Base-by-base conservation (phyloP, 2,888 invertebrate genomes). In the Eupeodes latifasciatus region DNA sequence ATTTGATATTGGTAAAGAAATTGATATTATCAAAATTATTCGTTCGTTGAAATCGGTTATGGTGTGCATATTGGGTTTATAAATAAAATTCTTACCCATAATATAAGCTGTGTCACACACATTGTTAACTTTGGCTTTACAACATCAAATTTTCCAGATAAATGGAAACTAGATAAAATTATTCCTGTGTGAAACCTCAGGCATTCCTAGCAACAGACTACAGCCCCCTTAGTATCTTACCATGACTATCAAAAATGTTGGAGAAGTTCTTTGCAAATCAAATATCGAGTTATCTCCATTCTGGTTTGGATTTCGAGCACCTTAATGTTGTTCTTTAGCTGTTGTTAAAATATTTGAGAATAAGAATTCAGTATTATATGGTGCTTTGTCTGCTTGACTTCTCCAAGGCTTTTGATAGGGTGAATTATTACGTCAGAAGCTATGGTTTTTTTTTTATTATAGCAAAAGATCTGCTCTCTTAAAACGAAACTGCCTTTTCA, bases 361-460 rank as follows among this genome's bases (percentile, higher is more conserved):
- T 64, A 11, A 5, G 47, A 47, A 44, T 44, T 44, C 57, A 36
- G 4, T 34, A 34, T 59, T 34, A 59, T 59, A 59, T 34, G 59
- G 27, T 49, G 6, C 27, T 66, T 19, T 66, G 47, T 34, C 14
- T 66, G 11, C 66, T 66, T 27, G 66, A 66, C 47, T 66, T 66
- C 49, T 66, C 34, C 2, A 66, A 47, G 47, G 47, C 61, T 61
- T 59, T 59, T 59, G 36, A 36, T 14, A 61, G 10, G 10, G 40
- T 61, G 36, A 10, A 61, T 36, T 49, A 49, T 12, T 49, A 9
- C 36, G 61, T 36, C 61, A 61, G 10, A 61, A 61, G n/a, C 61
- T 61, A 6, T 1, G 36, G 61, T 49, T 49, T 4, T 49, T 14
- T 49, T 49, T 49, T 49, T 14, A 36, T 6, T 61, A n/a, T 61